phyloP scores from a whole-genome alignment of 2,113 vertebrate species.

The Megaceryle torquata region DNA sequence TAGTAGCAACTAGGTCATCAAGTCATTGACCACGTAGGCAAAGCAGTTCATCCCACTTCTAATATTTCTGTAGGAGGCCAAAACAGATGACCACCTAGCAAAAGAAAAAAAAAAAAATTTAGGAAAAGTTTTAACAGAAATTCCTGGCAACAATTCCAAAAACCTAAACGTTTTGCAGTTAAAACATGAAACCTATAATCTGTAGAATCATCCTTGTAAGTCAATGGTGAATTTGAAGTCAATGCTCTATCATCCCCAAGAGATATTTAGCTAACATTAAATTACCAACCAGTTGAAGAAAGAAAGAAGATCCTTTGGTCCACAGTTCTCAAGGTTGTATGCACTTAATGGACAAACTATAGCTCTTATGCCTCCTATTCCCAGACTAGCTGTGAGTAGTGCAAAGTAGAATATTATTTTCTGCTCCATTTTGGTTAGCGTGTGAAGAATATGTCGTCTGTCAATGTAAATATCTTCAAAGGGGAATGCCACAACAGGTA shows the following conservation, averaged over 20 bases:
- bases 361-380: slow-evolving; percentile 86
- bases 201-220: neutral
- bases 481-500: slow-evolving; percentile 88
- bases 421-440: slow-evolving; percentile 74
- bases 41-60: neutral
- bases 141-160: neutral
- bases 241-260: neutral
- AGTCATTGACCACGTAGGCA: neutral
- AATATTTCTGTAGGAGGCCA: neutral
- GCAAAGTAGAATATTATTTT: slow-evolving; percentile 82
- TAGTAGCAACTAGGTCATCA: neutral
- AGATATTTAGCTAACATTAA: neutral
- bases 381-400: slow-evolving; percentile 80
- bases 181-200: neutral
- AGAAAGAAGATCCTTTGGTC: slow-evolving; percentile 76
- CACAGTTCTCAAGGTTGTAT: slow-evolving; percentile 77
- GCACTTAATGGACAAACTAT: slow-evolving; percentile 82
- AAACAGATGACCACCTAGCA: neutral
- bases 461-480: slow-evolving; percentile 87
- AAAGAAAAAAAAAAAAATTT: neutral
- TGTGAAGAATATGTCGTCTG: slow-evolving; percentile 74
- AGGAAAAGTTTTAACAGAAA: neutral
- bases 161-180: neutral
- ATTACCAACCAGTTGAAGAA: slow-evolving; percentile 89
- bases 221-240: neutral